Evolutionary conservation across 2,113 vertebrate species (phyloP).

Genomic region (Bungarus multicinctus): DNA sequence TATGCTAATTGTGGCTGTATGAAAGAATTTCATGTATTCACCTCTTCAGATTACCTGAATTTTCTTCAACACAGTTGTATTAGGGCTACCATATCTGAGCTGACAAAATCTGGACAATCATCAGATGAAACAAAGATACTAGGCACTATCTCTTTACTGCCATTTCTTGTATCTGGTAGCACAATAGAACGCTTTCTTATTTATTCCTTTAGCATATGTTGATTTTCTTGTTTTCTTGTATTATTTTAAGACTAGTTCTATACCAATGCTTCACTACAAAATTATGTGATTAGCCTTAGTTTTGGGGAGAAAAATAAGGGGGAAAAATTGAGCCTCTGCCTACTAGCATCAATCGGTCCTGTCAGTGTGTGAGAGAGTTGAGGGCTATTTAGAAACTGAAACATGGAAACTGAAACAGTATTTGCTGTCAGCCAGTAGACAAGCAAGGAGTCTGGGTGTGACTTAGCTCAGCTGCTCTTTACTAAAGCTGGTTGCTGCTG

Average conservation of each 20-base stretch:
- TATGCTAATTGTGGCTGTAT: neutral
- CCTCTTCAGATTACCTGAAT: neutral
- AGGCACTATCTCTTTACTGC: neutral
- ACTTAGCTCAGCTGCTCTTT: too few species aligned
- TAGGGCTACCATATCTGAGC: neutral
- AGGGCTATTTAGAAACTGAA: too few species aligned
- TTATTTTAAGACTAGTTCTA: neutral
- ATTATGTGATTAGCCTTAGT: too few species aligned
- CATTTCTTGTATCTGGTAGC: neutral
- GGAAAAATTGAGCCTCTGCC: too few species aligned
- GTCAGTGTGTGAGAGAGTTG: too few species aligned
- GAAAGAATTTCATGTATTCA: neutral
- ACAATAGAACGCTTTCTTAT: neutral
- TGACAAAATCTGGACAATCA: neutral
- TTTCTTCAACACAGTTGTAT: neutral
- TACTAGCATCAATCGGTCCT: too few species aligned
- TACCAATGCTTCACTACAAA: too few species aligned
- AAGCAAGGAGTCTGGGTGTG: too few species aligned
- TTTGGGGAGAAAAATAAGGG: too few species aligned
- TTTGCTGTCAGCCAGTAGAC: too few species aligned
- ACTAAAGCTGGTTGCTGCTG: too few species aligned
- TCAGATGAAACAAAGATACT: neutral
- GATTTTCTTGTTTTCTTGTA: neutral
- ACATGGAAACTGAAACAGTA: too few species aligned
- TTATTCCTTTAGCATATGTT: neutral